Evolutionary conservation across 1,140 invertebrate genomes (phyloP), one percentile per base, ranked within the genome.

Genomic region (Lepidurus couesii): DNA sequence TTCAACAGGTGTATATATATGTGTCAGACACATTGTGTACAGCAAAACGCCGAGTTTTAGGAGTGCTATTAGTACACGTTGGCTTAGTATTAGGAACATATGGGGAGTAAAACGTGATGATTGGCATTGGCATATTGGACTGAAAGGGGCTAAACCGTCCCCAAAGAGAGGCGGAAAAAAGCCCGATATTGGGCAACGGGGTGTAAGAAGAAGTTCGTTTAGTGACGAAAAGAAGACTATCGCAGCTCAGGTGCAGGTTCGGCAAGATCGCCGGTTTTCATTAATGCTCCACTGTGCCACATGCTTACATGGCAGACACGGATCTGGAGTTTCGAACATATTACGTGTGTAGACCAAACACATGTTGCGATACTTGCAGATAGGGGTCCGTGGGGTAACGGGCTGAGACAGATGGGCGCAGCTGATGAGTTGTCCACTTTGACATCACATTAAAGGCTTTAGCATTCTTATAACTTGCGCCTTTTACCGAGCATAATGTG

Each of bases 311-410:
- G 34, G 34, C 26, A 34, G 53, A 0, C 53, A 65, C 21, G 53
- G 21, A 65, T n/a, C 21, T 65, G 16, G 21, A 65, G 16, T 65
- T 13, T 11, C 53, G 53, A 65, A 65, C 53, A 21, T 65, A 9
- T 65, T 65, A 65, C 16, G 16, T 21, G 47, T 65, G 21, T 65
- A 21, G 53, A 9, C 53, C 53, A 21, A 65, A 65, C 53, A 65
- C 53, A 65, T 65, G 53, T 65, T 65, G 53, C 53, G 16, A 65
- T 65, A 65, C 53, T 65, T 65, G 53, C 53, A 65, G 53, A 65
- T 65, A 65, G 53, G 6, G 53, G 53, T 21, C 21, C 21, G 21
- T 65, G 53, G 21, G 13, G 53, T 13, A n/a, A 13, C 13, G 21
- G 16, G 53, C 21, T 16, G 53, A 21, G 53, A 16, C 53, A 65